These are phyloP conservation scores for Harpegnathos saltator DNA, from an alignment of 1,140 invertebrate genomes.

Conservation along the genomic window DNA sequence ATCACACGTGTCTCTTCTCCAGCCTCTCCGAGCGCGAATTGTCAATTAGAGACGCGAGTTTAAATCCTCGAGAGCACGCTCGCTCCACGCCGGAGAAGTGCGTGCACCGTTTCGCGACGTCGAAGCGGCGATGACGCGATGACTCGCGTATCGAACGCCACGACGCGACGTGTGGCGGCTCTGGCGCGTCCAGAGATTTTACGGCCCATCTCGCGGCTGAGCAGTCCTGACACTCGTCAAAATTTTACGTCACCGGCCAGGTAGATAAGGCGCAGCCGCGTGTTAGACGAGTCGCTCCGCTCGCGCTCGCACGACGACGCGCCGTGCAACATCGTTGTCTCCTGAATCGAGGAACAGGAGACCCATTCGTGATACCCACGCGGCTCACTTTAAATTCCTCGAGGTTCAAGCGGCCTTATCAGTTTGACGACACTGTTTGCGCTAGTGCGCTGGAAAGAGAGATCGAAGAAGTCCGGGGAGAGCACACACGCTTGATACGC, in stretches of 20 bases:
- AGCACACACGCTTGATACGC: constrained; percentile 33
- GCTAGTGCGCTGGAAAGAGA: constrained; percentile 62
- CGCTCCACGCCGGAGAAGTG: background rate
- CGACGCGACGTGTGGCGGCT: too few species aligned
- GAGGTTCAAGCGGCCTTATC: constrained; percentile 73
- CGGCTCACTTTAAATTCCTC: constrained; percentile 67
- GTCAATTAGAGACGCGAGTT: too few species aligned
- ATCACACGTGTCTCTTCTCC: too few species aligned
- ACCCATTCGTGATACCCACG: constrained; percentile 64
- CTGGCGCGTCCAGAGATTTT: constrained; percentile 3
- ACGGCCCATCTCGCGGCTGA: background rate
- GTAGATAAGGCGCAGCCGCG: background rate
- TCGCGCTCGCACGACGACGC: too few species aligned
- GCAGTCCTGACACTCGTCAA: constrained; percentile 17
- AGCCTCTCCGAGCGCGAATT: too few species aligned
- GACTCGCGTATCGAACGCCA: background rate
- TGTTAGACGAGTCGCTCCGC: background rate
- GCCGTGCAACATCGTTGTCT: constrained; percentile 32
- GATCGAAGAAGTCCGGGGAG: constrained; percentile 58
- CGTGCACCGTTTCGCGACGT: background rate
- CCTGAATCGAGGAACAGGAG: constrained; percentile 62
- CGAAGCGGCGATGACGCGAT: background rate
- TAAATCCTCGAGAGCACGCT: background rate
- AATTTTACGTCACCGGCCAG: constrained; percentile 19
- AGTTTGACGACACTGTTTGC: constrained; percentile 78